Percentiles rank a stretch among this genome's conserved stretches.
Evolutionary conservation across 2,797 vertebrate genomes (phyloP).

Genomic region (Pseudomugil tenellus): DNA sequence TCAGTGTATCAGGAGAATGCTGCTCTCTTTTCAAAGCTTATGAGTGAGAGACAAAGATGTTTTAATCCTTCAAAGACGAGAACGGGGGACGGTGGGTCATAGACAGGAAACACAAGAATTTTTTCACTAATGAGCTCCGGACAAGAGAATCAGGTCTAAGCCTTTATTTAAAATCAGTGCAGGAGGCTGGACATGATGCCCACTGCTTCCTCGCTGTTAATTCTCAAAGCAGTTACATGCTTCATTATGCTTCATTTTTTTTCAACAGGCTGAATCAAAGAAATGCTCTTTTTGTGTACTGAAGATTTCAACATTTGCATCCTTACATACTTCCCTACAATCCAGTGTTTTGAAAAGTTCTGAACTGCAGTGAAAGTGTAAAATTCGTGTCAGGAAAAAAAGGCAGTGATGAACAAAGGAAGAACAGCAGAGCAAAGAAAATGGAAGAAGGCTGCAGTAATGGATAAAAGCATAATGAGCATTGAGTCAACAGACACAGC

Average conservation of each 20-base stretch:
- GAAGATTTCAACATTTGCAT: background rate
- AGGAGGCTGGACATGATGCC: background rate
- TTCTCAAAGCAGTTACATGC: background rate
- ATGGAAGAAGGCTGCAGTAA: constrained; percentile 30
- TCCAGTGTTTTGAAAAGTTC: background rate
- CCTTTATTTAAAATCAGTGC: background rate
- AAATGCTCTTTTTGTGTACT: background rate
- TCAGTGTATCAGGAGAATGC: background rate
- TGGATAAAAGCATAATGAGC: constrained; percentile 50
- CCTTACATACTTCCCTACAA: background rate
- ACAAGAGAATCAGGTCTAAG: constrained; percentile 2
- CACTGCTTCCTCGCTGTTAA: background rate
- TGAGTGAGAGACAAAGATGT: constrained; percentile 40
- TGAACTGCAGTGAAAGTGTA: background rate
- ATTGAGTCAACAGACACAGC: constrained; percentile 42
- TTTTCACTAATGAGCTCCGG: constrained; percentile 3
- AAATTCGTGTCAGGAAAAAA: background rate
- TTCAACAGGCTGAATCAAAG: background rate
- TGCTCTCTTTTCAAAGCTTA: background rate
- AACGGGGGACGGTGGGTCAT: background rate
- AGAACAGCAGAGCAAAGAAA: constrained; percentile 28
- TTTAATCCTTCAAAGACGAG: constrained; percentile 37
- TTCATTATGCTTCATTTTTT: constrained; percentile 1
- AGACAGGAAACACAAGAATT: constrained; percentile 4
- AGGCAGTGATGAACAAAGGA: constrained; percentile 11